These are phyloP conservation scores for Progne subis DNA, from an alignment of 2,113 vertebrate genomes.

Conservation along the genomic window DNA sequence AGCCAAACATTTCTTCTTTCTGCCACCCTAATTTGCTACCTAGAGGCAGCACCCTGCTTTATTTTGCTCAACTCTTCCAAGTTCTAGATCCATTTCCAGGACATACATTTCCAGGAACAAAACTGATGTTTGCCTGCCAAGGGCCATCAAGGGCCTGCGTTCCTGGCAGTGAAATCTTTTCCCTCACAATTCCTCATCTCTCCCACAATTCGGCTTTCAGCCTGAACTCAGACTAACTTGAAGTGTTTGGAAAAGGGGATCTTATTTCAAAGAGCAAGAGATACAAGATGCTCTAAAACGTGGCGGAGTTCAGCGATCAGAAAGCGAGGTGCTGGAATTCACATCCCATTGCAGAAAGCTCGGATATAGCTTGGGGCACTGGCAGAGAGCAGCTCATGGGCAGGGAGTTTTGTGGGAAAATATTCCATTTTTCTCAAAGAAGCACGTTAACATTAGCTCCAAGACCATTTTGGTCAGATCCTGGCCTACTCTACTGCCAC, in stretches of 20 bases:
- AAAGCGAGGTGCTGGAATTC: background rate
- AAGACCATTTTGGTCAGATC: background rate
- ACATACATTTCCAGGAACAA: background rate
- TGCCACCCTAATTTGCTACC: background rate
- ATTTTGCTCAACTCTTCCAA: background rate
- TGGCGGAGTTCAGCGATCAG: background rate
- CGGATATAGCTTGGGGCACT: accelerated
- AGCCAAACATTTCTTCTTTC: background rate
- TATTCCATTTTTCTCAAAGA: background rate
- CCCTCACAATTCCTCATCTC: background rate
- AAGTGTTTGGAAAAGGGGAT: background rate
- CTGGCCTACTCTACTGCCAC: background rate
- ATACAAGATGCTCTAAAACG: background rate
- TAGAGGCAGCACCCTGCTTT: background rate
- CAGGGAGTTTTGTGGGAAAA: background rate
- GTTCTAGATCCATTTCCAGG: background rate
- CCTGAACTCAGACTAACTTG: background rate
- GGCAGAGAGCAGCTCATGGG: background rate
- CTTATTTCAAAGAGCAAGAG: background rate
- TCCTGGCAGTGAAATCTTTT: background rate
- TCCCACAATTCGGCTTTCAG: background rate
- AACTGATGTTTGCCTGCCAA: background rate
- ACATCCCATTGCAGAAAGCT: background rate
- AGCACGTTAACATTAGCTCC: background rate
- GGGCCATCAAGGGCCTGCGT: background rate